These are phyloP conservation scores for Baccha elongata DNA, from an alignment of 2,888 invertebrate species.

Conservation along the genomic window DNA sequence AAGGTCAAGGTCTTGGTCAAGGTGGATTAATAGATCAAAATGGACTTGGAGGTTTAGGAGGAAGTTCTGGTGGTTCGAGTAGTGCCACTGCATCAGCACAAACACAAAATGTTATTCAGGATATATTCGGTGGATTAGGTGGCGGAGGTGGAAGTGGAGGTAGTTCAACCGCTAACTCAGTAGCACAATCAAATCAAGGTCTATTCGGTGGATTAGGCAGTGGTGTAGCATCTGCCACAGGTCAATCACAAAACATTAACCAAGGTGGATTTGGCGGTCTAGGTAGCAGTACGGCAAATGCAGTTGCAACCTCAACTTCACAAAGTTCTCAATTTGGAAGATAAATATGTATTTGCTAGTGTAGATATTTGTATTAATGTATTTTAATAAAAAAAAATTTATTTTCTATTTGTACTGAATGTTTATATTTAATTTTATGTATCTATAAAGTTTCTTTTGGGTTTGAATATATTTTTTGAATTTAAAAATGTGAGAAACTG, in stretches of 20 bases:
- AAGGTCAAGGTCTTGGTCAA: slow-evolving; percentile 14
- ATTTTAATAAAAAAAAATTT: no score
- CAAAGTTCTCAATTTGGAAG: slow-evolving; percentile 44
- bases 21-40: slow-evolving; percentile 15
- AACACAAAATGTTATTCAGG: slow-evolving; percentile 18
- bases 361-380: not conserved
- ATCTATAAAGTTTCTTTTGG: no score
- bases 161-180: not conserved
- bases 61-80: not conserved
- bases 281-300: slow-evolving; percentile 31
- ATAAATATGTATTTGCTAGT: slow-evolving; percentile 16
- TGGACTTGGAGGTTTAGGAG: slow-evolving; percentile 6
- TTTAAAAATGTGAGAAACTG: no score
- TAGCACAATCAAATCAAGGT: not conserved
- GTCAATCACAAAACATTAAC: slow-evolving; percentile 32
- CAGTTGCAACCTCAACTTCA: slow-evolving; percentile 27
- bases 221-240: slow-evolving; percentile 21
- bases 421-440: no score
- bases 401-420: no score
- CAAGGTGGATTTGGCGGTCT: slow-evolving; percentile 30
- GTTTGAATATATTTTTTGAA: no score
- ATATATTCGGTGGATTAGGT: slow-evolving; percentile 31
- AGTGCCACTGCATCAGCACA: slow-evolving; percentile 7
- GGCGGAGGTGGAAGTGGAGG: slow-evolving; percentile 54
- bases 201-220: slow-evolving; percentile 14